phyloP scores from a whole-genome alignment of 2,797 vertebrate species.

The Mallotus villosus region DNA sequence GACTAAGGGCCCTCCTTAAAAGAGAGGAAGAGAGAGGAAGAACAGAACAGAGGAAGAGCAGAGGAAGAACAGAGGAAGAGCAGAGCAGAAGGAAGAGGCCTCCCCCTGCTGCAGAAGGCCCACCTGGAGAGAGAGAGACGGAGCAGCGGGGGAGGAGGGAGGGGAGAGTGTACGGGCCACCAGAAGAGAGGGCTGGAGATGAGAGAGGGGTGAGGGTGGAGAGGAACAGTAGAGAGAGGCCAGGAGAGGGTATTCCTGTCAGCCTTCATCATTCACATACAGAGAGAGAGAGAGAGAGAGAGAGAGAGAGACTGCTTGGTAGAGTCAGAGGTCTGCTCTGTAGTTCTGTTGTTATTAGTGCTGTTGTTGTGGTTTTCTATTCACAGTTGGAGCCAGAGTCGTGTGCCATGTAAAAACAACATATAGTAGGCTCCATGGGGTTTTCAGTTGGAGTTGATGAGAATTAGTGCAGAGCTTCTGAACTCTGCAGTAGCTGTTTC shows the following conservation, averaged over 20 bases:
- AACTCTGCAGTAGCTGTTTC: not conserved
- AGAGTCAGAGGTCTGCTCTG: too few relatives aligned
- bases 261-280: not conserved
- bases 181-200: not conserved
- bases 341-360: too few relatives aligned
- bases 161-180: not conserved
- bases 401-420: too few relatives aligned
- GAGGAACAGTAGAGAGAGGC: not conserved
- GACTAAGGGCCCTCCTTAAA: not conserved
- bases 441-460: not conserved
- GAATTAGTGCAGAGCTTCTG: not conserved
- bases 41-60: not conserved
- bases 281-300: too few relatives aligned
- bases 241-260: not conserved
- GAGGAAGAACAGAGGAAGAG: not conserved
- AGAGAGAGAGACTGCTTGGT: too few relatives aligned
- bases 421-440: too few relatives aligned
- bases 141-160: not conserved
- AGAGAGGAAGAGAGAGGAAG: not conserved
- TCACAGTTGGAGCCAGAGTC: too few relatives aligned
- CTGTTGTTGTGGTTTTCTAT: too few relatives aligned
- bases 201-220: not conserved
- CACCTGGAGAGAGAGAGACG: not conserved
- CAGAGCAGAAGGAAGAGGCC: too few relatives aligned
- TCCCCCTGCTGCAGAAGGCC: not conserved